Conservation (phyloP, 2,113 vertebrate species). For the Thryonomys swinderianus region DNA sequence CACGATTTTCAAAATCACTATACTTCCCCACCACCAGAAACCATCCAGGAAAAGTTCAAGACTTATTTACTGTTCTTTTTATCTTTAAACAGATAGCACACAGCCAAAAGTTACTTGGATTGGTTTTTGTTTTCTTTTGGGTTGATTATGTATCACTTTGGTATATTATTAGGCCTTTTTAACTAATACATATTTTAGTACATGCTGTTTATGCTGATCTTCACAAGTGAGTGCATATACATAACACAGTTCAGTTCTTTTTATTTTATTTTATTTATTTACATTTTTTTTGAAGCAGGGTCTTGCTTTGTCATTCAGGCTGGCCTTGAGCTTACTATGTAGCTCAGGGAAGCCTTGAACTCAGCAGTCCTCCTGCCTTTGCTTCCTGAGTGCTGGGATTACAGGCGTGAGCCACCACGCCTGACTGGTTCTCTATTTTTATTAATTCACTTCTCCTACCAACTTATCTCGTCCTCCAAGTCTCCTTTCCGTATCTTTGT, state of each 20-base stretch:
- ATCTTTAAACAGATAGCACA: not conserved
- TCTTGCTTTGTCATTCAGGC: no score
- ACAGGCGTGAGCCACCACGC: no score
- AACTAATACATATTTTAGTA: not conserved
- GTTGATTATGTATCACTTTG: not conserved
- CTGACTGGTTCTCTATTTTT: no score
- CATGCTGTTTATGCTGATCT: not conserved
- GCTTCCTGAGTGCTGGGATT: no score
- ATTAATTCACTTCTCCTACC: not conserved
- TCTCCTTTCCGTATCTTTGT: not conserved
- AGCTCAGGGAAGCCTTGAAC: no score
- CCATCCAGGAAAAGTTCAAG: not conserved
- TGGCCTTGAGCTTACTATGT: no score
- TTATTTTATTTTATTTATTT: no score
- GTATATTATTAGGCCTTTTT: not conserved
- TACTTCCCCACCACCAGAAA: not conserved
- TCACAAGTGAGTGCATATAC: not conserved
- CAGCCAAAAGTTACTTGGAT: not conserved
- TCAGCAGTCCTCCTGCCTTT: no score
- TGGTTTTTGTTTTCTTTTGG: not conserved
- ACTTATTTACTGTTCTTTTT: not conserved
- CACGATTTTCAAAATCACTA: slow-evolving; percentile 7
- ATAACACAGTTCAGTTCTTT: not conserved
- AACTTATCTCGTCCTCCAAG: not conserved
- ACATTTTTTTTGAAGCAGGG: no score